A percentile compares a stretch with the other conserved stretches of the same genome.
Evolutionary conservation across 2,888 invertebrate genomes (phyloP).

Genomic region (Lasioglossum malachurum): DNA sequence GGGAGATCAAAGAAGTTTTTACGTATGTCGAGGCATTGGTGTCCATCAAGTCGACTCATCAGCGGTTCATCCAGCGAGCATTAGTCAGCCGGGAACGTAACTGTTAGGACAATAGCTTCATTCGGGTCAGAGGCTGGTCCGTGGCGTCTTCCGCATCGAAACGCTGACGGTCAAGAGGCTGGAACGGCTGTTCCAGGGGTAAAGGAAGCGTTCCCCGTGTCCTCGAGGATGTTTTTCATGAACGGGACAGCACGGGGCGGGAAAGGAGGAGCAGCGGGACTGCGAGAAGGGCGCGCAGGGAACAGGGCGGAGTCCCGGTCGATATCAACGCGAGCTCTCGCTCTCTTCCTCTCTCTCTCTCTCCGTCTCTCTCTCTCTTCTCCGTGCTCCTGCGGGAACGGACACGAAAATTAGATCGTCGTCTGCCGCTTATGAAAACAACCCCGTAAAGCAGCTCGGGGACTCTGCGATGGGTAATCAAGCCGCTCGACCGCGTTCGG

Average conservation of each 20-base stretch:
- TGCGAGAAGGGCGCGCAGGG: constrained; percentile 45
- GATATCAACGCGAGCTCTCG: constrained; percentile 72
- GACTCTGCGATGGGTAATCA: constrained; percentile 8
- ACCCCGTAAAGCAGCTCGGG: constrained; percentile 55
- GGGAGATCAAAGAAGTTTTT: not conserved
- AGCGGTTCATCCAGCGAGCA: not conserved
- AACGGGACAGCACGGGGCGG: constrained; percentile 59
- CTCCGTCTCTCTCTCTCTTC: constrained; percentile 20
- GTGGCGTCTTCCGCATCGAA: not conserved
- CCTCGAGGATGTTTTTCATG: constrained; percentile 73
- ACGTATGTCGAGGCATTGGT: not conserved
- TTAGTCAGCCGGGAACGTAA: not conserved
- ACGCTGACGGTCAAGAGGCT: constrained; percentile 8
- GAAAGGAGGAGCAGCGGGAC: constrained; percentile 9
- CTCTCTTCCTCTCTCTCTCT: not conserved
- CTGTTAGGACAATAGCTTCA: constrained; percentile 9
- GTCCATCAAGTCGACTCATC: not conserved
- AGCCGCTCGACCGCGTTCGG: constrained; percentile 17
- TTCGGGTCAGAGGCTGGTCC: constrained; percentile 5
- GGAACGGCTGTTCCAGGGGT: not conserved
- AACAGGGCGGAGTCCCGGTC: constrained; percentile 62
- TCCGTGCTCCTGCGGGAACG: constrained; percentile 65
- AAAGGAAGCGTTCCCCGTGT: constrained; percentile 29
- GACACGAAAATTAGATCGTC: constrained; percentile 74
- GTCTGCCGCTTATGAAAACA: constrained; percentile 72